These are phyloP conservation scores for Cynopterus brachyotis DNA, from an alignment of 2,113 vertebrate genomes.

Conservation along the genomic window DNA sequence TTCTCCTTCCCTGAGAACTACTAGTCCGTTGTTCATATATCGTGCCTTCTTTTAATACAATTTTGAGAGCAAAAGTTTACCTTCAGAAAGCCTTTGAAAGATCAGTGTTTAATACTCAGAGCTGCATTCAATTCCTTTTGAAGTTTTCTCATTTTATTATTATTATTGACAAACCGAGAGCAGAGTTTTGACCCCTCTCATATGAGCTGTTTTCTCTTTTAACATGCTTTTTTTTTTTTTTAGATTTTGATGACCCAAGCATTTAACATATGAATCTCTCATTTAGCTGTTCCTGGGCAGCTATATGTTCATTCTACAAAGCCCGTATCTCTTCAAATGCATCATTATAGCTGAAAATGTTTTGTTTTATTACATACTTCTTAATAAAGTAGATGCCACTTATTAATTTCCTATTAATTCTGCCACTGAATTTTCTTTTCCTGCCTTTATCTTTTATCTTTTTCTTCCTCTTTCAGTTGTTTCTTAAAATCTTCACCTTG, in stretches of 20 bases:
- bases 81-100: slow-evolving; percentile 92
- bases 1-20: no score
- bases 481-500: slow-evolving; percentile 82
- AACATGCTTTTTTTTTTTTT: slow-evolving; percentile 97
- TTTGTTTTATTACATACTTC: slow-evolving; percentile 92
- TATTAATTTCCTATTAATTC: slow-evolving; percentile 78
- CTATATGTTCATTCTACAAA: slow-evolving; percentile 90
- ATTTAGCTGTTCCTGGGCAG: slow-evolving; percentile 92
- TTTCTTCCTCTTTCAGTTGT: slow-evolving; percentile 78
- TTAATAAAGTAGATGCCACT: slow-evolving; percentile 90
- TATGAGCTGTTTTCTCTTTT: slow-evolving; percentile 91
- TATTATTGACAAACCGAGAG: slow-evolving; percentile 85
- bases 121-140: slow-evolving; percentile 84
- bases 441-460: slow-evolving; percentile 64
- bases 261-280: slow-evolving; percentile 86
- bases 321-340: slow-evolving; percentile 91
- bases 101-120: slow-evolving; percentile 82
- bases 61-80: slow-evolving; percentile 87
- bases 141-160: slow-evolving; percentile 81
- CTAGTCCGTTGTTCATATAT: no score
- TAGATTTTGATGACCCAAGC: slow-evolving; percentile 96
- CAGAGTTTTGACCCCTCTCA: slow-evolving; percentile 91
- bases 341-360: slow-evolving; percentile 94
- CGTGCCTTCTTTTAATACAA: slow-evolving; percentile 84
- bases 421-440: slow-evolving; percentile 75